Conservation (phyloP, 2,113 vertebrate species). For the Platysteira castanea region DNA sequence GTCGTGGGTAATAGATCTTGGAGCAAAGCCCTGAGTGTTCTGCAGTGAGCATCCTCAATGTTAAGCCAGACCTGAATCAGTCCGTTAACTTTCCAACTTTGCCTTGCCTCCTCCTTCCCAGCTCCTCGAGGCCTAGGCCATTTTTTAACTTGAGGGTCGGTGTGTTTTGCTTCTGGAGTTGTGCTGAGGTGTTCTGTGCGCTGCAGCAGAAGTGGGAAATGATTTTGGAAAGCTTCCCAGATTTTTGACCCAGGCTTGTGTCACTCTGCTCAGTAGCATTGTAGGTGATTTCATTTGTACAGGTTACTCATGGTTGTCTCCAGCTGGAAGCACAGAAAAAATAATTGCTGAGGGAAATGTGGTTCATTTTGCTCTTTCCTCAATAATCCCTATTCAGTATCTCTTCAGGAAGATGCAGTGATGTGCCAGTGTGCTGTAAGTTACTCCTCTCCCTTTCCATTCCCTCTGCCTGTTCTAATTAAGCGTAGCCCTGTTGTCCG, state of each 20-base stretch:
- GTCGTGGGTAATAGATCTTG: accelerated
- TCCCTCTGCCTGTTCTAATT: constrained; percentile 12
- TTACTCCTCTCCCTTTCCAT: neutral
- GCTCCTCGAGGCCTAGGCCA: neutral
- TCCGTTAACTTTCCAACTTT: neutral
- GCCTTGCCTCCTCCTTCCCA: neutral
- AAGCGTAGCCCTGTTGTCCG: neutral
- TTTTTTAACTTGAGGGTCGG: neutral
- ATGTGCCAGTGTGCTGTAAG: neutral
- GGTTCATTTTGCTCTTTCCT: neutral
- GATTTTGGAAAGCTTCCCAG: neutral
- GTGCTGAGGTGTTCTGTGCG: neutral
- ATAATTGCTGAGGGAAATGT: neutral
- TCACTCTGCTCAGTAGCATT: neutral
- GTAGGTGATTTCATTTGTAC: neutral
- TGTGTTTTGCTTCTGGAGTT: neutral
- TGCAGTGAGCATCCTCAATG: neutral
- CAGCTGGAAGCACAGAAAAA: neutral
- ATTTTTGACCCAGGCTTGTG: neutral
- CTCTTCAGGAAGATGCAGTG: neutral
- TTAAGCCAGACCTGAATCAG: neutral
- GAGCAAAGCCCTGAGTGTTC: neutral
- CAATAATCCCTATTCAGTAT: neutral
- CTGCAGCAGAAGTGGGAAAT: neutral
- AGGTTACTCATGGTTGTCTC: neutral